Conservation (phyloP, 2,113 vertebrate species). For the Nymphicus hollandicus region DNA sequence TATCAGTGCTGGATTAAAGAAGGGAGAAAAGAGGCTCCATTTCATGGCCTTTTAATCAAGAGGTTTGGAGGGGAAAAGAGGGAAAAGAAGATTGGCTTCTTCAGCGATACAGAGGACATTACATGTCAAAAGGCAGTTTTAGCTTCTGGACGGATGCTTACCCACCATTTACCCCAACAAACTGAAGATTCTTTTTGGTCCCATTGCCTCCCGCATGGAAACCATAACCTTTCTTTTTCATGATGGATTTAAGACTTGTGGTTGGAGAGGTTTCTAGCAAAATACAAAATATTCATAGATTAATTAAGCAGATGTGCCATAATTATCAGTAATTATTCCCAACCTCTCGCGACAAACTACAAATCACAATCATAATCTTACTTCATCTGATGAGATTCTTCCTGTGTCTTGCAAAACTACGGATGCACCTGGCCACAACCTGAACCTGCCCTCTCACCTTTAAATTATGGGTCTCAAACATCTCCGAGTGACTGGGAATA, state of each 20-base stretch:
- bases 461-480: not conserved
- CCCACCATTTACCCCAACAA: slow-evolving; percentile 99
- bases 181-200: slow-evolving; percentile 99
- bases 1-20: not conserved
- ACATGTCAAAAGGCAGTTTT: slow-evolving; percentile 15
- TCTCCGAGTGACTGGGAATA: not conserved
- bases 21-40: slow-evolving; percentile 22
- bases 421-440: not conserved
- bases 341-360: not conserved
- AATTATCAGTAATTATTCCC: not conserved
- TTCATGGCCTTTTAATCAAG: slow-evolving; percentile 48
- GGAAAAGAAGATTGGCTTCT: not conserved
- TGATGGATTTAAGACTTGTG: slow-evolving; percentile 97
- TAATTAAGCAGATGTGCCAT: slow-evolving; percentile 32
- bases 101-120: not conserved
- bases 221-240: slow-evolving; percentile 95
- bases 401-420: not conserved
- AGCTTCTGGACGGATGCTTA: slow-evolving; percentile 81
- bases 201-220: slow-evolving; percentile 86
- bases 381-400: not conserved
- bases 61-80: not conserved
- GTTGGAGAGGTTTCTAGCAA: slow-evolving; percentile 76
- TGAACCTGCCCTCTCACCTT: not conserved
- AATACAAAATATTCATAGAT: slow-evolving; percentile 70
- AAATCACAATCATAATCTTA: not conserved